phyloP scores from a whole-genome alignment of 2,797 vertebrate species.

The Chelmon rostratus region DNA sequence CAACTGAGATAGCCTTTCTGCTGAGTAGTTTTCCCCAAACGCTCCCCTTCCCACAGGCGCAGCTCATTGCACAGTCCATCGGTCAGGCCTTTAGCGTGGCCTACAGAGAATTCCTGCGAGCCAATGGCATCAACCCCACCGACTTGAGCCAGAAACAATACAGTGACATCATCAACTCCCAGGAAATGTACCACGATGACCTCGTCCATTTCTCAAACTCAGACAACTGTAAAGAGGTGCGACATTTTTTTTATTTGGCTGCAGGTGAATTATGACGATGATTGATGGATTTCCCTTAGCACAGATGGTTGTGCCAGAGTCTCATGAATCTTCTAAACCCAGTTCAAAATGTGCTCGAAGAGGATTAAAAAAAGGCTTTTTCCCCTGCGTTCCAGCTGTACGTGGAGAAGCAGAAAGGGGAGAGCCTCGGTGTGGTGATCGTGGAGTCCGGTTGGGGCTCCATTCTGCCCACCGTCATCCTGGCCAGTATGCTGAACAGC shows the following conservation, averaged over 20 bases:
- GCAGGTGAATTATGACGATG: conserved; percentile 24
- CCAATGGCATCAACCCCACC: conserved; percentile 98
- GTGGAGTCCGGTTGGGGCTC: conserved; percentile 89
- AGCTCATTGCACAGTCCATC: conserved; percentile 98
- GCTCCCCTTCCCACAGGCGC: conserved; percentile 86
- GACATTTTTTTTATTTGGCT: conserved; percentile 40
- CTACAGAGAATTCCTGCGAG: conserved; percentile 97
- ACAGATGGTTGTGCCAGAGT: not conserved
- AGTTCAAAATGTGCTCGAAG: not conserved
- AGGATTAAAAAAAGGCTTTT: not conserved
- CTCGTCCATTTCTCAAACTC: conserved; percentile 93
- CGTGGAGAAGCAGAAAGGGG: conserved; percentile 93
- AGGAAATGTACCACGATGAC: conserved; percentile 91
- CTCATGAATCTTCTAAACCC: conserved; percentile 11
- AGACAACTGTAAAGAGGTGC: conserved; percentile 98
- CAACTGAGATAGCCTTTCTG: conserved; percentile 52
- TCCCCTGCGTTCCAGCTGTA: conserved; percentile 84
- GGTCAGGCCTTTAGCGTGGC: conserved; percentile 99
- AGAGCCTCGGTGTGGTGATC: conserved; percentile 86
- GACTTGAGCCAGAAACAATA: conserved; percentile 99
- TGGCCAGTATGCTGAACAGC: conserved; percentile 97
- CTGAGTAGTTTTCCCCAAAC: conserved; percentile 64
- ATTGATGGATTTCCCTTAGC: conserved; percentile 32
- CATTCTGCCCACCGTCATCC: conserved; percentile 96
- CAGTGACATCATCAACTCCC: conserved; percentile 98